Evolutionary conservation across 2,113 vertebrate species (phyloP).

Genomic region (Hepsetus odoe): DNA sequence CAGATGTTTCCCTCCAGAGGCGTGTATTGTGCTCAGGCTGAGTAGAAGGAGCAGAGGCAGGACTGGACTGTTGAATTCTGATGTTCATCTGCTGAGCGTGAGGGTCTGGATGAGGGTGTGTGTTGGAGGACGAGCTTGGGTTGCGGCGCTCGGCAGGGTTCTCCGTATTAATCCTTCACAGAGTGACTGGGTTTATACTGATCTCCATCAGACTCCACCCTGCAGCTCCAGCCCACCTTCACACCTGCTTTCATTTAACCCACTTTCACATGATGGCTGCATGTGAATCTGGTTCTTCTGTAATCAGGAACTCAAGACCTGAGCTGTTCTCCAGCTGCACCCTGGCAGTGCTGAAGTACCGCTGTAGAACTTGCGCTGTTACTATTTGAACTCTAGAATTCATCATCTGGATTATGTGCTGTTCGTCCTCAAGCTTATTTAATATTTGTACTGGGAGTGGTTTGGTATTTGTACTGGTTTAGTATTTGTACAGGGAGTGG

Average conservation of each 20-base stretch:
- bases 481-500: too few relatives aligned
- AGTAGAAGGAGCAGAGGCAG: too few relatives aligned
- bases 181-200: slow-evolving; percentile 56
- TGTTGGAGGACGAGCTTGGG: slow-evolving; percentile 28
- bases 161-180: slow-evolving; percentile 61
- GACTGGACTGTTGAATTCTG: too few relatives aligned
- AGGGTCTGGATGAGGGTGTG: background rate
- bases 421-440: too few relatives aligned
- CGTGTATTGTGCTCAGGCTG: too few relatives aligned
- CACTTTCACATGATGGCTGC: slow-evolving; percentile 6
- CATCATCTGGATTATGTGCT: too few relatives aligned
- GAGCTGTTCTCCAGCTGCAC: background rate
- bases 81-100: background rate
- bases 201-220: background rate
- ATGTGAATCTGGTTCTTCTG: background rate
- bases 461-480: too few relatives aligned
- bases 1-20: too few relatives aligned
- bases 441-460: too few relatives aligned
- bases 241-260: slow-evolving; percentile 26
- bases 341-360: too few relatives aligned
- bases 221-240: background rate
- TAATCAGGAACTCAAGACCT: background rate
- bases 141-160: slow-evolving; percentile 47
- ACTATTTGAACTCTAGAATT: too few relatives aligned
- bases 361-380: too few relatives aligned